Conservation (phyloP, 2,113 vertebrate genomes). For the Meles meles region DNA sequence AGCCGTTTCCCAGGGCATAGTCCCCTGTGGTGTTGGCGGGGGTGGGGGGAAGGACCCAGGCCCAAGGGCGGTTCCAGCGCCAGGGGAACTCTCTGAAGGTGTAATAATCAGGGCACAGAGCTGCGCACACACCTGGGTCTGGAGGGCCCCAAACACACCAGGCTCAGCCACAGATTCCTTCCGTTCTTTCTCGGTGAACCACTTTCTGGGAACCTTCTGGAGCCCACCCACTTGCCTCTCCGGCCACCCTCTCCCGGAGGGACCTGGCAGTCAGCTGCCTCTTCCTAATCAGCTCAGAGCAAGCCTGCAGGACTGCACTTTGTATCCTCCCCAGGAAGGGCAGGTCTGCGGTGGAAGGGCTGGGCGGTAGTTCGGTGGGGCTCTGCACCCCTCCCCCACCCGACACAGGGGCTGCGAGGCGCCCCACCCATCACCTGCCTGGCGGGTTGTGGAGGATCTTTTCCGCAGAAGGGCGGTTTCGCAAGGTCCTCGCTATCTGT, state of each 20-base stretch:
- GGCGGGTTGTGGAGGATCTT: background rate
- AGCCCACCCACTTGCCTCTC: background rate
- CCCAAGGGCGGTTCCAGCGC: background rate
- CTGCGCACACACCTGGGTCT: background rate
- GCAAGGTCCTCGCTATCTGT: background rate
- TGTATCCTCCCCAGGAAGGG: background rate
- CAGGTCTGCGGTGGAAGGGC: background rate
- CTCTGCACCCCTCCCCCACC: background rate
- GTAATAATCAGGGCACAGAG: background rate
- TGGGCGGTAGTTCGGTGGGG: background rate
- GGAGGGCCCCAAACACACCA: background rate
- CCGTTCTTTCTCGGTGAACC: background rate
- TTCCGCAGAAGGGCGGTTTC: background rate
- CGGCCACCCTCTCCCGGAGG: background rate
- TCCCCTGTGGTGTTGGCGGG: background rate
- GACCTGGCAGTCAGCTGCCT: background rate
- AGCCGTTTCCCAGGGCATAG: background rate
- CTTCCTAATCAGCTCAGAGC: background rate
- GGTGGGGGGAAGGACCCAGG: too few species aligned
- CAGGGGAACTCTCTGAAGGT: too few species aligned
- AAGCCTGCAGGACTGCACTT: background rate
- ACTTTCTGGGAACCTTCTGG: background rate
- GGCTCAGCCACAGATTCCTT: background rate
- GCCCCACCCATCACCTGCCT: background rate
- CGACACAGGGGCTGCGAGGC: rapidly evolving